Percentiles rank a stretch among this genome's conserved stretches.
Evolutionary conservation across 1,140 invertebrate genomes (phyloP).

Genomic region (Papilio aristodemus): DNA sequence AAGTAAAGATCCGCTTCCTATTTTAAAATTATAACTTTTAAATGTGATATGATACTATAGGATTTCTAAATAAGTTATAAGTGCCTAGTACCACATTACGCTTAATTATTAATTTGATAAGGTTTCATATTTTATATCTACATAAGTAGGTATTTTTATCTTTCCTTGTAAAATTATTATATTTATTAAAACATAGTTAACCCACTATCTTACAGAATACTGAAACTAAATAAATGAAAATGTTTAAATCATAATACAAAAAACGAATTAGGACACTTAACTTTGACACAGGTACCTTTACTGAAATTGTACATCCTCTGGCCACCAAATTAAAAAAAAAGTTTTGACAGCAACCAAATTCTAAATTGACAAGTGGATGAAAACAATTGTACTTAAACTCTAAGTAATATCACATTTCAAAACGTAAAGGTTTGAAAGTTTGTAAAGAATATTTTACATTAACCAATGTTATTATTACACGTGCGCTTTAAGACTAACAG

Average conservation of each 20-base stretch:
- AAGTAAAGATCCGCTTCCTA: too few species aligned
- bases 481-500: background rate
- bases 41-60: too few species aligned
- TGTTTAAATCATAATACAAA: background rate
- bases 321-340: conserved; percentile 28
- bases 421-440: conserved; percentile 31
- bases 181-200: too few species aligned
- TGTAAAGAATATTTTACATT: conserved; percentile 13
- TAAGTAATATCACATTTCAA: conserved; percentile 14
- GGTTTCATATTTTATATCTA: too few species aligned
- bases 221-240: too few species aligned
- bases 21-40: too few species aligned
- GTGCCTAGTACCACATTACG: too few species aligned
- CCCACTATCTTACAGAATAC: too few species aligned
- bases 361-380: conserved; percentile 68
- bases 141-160: too few species aligned
- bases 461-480: conserved; percentile 34
- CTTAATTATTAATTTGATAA: too few species aligned
- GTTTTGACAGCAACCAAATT: conserved; percentile 53
- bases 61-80: too few species aligned
- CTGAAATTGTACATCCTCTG: conserved; percentile 6
- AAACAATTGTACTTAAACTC: conserved; percentile 43
- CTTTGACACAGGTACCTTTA: background rate
- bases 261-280: background rate
- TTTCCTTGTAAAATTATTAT: too few species aligned